Base-by-base conservation (phyloP, 1,140 invertebrate species). In the Gryllus bimaculatus region DNA sequence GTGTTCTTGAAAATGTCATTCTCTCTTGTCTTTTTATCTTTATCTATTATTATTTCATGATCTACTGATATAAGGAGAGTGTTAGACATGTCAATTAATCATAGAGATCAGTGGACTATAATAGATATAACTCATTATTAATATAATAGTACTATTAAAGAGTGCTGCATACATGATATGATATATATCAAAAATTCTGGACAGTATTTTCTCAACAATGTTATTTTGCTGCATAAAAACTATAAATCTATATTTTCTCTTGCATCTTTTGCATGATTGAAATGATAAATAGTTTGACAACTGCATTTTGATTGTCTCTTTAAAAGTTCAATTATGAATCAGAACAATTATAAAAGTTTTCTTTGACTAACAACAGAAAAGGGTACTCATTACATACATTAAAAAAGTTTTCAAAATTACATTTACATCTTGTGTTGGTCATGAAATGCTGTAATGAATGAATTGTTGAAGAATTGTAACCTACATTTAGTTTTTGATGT, bases 71-170 rank as follows among this genome's bases (percentile, higher is more conserved):
- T 66, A 66, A 66, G 54, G 54, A 39, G 54, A 66, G 54, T 66
- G 54, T 66, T 66, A 66, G 54, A 66, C 54, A 66, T 66, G 54
- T 66, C 54, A 66, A 66, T 66, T 66, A 66, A 66, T 66, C 54
- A 10, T 66, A 66, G 54, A 66, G 54, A 66, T 13, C 54, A 66
- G 54, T 13, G 54, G 54, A 66, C 54, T 66, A 66, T 66, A 66
- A 66, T 66, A 66, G 54, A 66, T 66, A 39, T 66, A 66, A 66
- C 54, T 66, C 54, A 66, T 66, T 66, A 66, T 66, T 66, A 66
- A 66, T 18, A 66, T 66, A 66, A 66, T 66, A 66, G 54, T 18
- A 13, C 54, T 66, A 66, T 66, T 66, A 10, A 10, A 66, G 54
- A 66, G 54, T 66, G 54, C 54, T 66, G 54, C 10, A 66, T 66